Base-by-base conservation (phyloP, 1,140 invertebrate genomes). In the Phymastichus coffea region DNA sequence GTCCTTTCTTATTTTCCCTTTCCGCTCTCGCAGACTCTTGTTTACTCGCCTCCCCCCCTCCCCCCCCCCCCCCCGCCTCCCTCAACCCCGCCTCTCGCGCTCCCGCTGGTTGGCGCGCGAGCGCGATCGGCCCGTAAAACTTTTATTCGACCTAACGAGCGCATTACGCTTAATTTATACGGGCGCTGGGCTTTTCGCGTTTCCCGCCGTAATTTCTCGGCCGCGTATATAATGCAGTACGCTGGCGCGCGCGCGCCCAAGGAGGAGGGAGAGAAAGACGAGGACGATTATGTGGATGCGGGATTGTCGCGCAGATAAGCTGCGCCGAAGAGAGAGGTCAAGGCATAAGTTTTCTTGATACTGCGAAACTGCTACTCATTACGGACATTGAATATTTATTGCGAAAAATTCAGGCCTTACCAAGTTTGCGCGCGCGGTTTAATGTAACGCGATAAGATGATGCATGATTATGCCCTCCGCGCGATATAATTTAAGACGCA, bases 111-210 rank as follows among this genome's bases (percentile, higher is more conserved):
- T n/a, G n/a, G n/a, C n/a, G n/a, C n/a, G n/a, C n/a, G n/a, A n/a
- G n/a, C n/a, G n/a, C 62, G 70, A 75, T 76, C 69, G 68, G 65
- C 63, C 67, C 69, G 65, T 77, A 75, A 77, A 76, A 77, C 75
- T 75, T 75, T 75, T 76, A 77, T 76, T 76, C 69, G 64, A 71
- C 64, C 69, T 74, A 73, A 76, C 70, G 66, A 75, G 70, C 69
- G 65, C 63, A 70, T 74, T 71, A 72, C 66, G 66, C 64, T 75
- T 74, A 72, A 62, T 76, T 75, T 75, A 74, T 75, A 75, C 67
- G 61, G 55, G 63, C 43, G 40, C 35, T 51, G 61, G 23, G 20
- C 28, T 68, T 69, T 66, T 63, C 64, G 66, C 68, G 63, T 70
- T 72, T 70, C 65, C 70, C 54, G 65, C 56, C 66, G 65, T 69